Conservation (phyloP, 2,113 vertebrate genomes). For the Tetrax tetrax region DNA sequence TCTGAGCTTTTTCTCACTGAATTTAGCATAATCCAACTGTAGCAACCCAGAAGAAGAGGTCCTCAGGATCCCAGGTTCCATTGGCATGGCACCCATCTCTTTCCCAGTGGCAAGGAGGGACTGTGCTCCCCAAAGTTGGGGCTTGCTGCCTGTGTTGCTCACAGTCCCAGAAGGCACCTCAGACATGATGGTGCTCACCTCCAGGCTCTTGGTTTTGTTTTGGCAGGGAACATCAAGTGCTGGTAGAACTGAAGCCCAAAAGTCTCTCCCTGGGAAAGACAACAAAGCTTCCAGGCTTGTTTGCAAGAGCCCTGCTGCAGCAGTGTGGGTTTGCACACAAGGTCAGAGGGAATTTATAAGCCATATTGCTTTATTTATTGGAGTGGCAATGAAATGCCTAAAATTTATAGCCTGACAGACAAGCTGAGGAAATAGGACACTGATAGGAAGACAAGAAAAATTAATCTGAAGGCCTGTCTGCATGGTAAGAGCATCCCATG, state of each 20-base stretch:
- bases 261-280: not conserved
- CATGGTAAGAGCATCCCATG: not conserved
- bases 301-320: not conserved
- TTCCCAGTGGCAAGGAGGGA: rapidly evolving
- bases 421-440: not conserved
- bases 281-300: not conserved
- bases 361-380: not conserved
- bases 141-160: not conserved
- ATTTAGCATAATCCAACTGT: not conserved
- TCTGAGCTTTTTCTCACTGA: not conserved
- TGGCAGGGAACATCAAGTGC: not conserved
- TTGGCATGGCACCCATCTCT: not conserved
- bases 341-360: not conserved
- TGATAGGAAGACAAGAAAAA: not conserved
- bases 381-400: not conserved
- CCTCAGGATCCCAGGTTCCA: no score
- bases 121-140: rapidly evolving
- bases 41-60: not conserved
- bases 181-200: not conserved
- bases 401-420: not conserved
- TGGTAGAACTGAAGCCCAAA: not conserved
- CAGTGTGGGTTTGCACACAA: not conserved
- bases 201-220: not conserved
- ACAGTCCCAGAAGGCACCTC: not conserved
- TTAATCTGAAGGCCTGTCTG: not conserved